A percentile compares a stretch with the other conserved stretches of the same genome.
Evolutionary conservation across 2,113 vertebrate genomes (phyloP).

Genomic region (Monarcha castaneiventris): DNA sequence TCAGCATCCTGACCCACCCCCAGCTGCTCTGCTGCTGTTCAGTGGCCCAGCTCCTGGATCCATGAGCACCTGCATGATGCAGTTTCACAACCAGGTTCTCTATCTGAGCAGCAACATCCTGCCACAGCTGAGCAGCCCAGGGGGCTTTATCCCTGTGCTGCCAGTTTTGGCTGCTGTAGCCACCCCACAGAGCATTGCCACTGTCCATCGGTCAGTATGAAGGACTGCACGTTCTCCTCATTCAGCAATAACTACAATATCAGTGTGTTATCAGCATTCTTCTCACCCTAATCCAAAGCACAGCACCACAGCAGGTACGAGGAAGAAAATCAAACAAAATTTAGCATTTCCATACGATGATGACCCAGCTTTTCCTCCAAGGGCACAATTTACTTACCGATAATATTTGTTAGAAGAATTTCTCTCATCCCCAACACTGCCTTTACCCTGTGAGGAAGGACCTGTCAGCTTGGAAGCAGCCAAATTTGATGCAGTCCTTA

Average conservation of each 20-base stretch:
- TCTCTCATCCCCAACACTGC: constrained; percentile 80
- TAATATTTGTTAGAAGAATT: constrained; percentile 81
- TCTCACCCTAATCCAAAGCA: neutral
- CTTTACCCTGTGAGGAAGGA: constrained; percentile 79
- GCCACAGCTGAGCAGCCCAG: neutral
- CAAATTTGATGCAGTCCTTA: constrained; percentile 79
- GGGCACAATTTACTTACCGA: constrained; percentile 70
- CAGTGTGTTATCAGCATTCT: neutral
- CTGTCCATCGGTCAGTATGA: accelerated
- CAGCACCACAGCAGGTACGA: neutral
- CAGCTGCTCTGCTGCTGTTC: neutral
- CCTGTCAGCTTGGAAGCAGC: constrained; percentile 76
- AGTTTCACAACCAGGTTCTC: accelerated
- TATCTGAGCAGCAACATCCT: neutral
- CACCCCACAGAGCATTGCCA: neutral
- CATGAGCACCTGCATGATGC: neutral
- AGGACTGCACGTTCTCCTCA: neutral
- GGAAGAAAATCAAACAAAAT: neutral
- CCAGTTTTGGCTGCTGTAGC: neutral
- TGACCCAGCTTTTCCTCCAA: neutral
- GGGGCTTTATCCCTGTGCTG: neutral
- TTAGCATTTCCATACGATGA: neutral
- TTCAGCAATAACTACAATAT: neutral
- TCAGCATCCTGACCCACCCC: neutral
- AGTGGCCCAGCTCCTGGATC: neutral